These are phyloP conservation scores for Sebastes minor DNA, from an alignment of 2,797 vertebrate species.

Conservation along the genomic window DNA sequence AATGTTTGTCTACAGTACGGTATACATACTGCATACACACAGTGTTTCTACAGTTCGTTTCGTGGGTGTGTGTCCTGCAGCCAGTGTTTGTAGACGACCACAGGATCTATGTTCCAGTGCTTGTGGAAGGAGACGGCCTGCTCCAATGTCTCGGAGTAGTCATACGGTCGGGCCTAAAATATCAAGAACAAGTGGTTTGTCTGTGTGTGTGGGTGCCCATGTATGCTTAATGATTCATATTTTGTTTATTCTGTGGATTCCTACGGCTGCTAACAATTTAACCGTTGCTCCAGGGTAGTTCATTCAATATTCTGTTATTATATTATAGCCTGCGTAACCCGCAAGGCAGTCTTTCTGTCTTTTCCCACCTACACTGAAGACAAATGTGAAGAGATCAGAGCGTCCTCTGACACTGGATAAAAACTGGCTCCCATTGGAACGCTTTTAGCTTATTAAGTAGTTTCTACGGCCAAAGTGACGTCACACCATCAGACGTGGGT, in stretches of 20 bases:
- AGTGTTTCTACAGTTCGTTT: slow-evolving; percentile 64
- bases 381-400: neutral
- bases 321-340: neutral
- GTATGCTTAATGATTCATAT: neutral
- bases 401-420: neutral
- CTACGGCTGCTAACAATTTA: neutral
- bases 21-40: too few relatives aligned
- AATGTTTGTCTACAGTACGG: neutral
- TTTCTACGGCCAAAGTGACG: neutral
- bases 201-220: neutral
- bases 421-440: neutral
- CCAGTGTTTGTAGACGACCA: slow-evolving; percentile 87
- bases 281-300: neutral
- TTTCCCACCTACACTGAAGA: neutral
- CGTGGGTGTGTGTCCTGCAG: slow-evolving; percentile 67
- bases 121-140: slow-evolving; percentile 92
- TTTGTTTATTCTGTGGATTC: neutral
- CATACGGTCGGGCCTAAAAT: slow-evolving; percentile 77
- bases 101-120: slow-evolving; percentile 91
- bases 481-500: too few relatives aligned
- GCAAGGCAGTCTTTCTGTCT: neutral
- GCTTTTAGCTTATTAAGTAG: neutral
- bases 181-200: slow-evolving; percentile 16
- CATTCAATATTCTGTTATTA: neutral
- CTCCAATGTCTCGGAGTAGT: slow-evolving; percentile 85